Base-by-base conservation (phyloP, 2,888 invertebrate genomes). In the Drosophila nr. perissopoda region DNA sequence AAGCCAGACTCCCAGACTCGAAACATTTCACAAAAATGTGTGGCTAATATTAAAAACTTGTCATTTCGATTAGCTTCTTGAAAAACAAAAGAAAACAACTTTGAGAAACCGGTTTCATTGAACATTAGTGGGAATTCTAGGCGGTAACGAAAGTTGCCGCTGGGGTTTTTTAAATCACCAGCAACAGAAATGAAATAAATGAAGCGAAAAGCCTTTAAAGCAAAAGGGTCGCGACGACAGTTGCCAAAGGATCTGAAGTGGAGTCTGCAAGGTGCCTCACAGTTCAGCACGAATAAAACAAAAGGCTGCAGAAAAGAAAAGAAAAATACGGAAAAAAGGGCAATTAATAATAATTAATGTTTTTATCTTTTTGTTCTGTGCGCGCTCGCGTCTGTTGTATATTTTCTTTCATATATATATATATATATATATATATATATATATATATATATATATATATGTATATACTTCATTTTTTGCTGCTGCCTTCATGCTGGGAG, bases 261-360 rank as follows among this genome's bases (percentile, higher is more conserved):
- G 56, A 65, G 56, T 49, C 49, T 59, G 68, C 63, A 67, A 69
- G 66, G 67, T 68, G 73, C 68, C 75, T 51, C 42, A 38, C 61
- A 58, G 65, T 27, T 29, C 25, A 27, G 49, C 25, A 53, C 53
- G 81, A 76, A 77, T 71, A 73, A 76, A 78, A 78, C 79, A 79
- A 78, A 78, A 76, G 72, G 68, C 56, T 60, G 59, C 69, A 52
- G 29, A 45, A 69, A 67, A 62, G 45, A 38, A 33, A 52, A 58
- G 62, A 53, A 52, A 64, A 42, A 72, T 54, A 73, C 64, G 61
- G 59, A 69, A 80, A 84, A 89, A 90, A 86, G 86, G 83, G 89
- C 91, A 91, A 91, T 91, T 91, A 91, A 92, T 91, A 91, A 91
- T 91, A 92, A 91, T 92, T 91, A 91, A 91, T 91, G 90, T 91